Base-by-base conservation (phyloP, 1,140 invertebrate species). In the Zaprionus lachaisei region DNA sequence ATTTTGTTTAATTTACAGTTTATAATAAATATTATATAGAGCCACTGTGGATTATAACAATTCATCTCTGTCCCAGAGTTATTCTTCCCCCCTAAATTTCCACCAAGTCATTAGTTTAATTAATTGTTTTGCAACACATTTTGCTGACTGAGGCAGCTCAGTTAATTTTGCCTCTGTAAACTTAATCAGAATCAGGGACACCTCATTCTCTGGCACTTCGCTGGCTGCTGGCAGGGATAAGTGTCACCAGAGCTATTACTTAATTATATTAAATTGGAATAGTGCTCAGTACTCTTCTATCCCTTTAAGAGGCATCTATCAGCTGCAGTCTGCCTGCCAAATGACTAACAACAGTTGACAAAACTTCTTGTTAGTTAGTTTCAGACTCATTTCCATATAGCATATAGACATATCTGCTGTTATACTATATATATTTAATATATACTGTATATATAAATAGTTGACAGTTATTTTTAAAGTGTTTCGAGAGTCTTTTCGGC, bases 61-160 rank as follows among this genome's bases (percentile, higher is more conserved):
- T 71, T 74, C 67, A 87, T 66, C 77, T 69, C 15, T 20, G 14
- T 31, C 17, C 7, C 56, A 17, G 26, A 14, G n/a, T 17, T 44
- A 17, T 47, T 4, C 41, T 55, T 34, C 24, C 61, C 38, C 22
- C 15, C 20, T 15, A 65, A 57, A 76, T 76, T 89, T 89, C 68
- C 49, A 85, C 57, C 85, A 65, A 89, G 84, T 89, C 84, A 89
- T 89, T 89, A 85, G 63, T 55, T 81, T 85, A 89, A 89, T 89
- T 89, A 89, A 89, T 89, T 81, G 76, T 85, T 81, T 76, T 56
- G 41, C 41, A 47, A 61, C 38, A 68, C 66, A 81, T 78, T 61
- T 72, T 17, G 24, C 54, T 67, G 81, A 51, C 66, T 80, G 76
- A 79, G 41, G n/a, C n/a, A 17, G 41, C 41, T 49, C 83, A 79